A percentile compares a stretch with the other conserved stretches of the same genome.
phyloP scores from a whole-genome alignment of 2,113 vertebrate genomes.

The Desmodus rotundus region DNA sequence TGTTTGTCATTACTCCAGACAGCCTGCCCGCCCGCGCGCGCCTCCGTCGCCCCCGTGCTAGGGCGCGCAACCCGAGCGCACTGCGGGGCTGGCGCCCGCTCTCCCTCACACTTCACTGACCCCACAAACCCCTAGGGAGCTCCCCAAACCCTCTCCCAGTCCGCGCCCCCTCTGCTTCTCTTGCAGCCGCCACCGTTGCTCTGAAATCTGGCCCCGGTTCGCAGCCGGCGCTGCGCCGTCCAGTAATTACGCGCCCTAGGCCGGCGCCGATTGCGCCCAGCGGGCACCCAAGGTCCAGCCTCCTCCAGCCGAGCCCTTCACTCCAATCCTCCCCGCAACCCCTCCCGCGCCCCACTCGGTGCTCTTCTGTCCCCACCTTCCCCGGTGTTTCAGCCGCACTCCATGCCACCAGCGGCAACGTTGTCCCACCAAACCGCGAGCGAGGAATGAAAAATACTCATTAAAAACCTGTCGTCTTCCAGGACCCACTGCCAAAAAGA shows the following conservation, averaged over 20 bases:
- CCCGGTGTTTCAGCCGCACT: not conserved
- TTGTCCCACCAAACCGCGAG: conserved; percentile 50
- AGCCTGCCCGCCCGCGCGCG: conserved; percentile 22
- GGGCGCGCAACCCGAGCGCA: not conserved
- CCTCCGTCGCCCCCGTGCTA: conserved; percentile 37
- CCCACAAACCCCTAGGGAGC: not conserved
- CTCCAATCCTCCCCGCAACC: not conserved
- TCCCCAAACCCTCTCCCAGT: not conserved
- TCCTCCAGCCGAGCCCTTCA: conserved; percentile 49
- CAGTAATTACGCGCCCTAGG: conserved; percentile 35
- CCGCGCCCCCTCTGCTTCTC: not conserved
- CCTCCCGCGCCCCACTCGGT: not conserved
- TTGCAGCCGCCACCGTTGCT: not conserved
- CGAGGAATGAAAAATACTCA: conserved; percentile 67
- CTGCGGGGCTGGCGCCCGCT: not conserved
- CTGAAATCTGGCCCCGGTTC: not conserved
- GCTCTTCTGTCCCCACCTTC: not conserved
- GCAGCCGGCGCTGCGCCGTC: conserved; percentile 42
- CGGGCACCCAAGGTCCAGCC: not conserved
- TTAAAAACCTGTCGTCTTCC: conserved; percentile 66
- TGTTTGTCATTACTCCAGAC: conserved; percentile 88
- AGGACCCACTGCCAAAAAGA: conserved; percentile 36
- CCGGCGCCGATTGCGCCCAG: conserved; percentile 11
- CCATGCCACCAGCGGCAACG: not conserved
- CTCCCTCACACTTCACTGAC: not conserved